Percentiles rank a stretch among this genome's conserved stretches.
phyloP scores from a whole-genome alignment of 1,140 invertebrate genomes.

The Drosophila lini region DNA sequence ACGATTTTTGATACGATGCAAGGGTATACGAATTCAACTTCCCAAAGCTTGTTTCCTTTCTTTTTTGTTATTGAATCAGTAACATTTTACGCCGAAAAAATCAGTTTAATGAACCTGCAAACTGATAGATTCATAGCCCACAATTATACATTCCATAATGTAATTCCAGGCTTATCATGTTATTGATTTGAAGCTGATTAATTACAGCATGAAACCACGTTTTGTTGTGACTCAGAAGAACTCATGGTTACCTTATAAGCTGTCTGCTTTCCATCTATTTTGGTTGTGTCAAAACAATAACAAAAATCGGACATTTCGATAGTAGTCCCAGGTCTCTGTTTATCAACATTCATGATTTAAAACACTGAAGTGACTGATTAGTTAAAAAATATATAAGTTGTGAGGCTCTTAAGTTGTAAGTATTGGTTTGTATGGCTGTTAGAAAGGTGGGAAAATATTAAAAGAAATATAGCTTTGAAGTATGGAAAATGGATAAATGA shows the following conservation, averaged over 20 bases:
- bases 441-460: background rate
- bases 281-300: constrained; percentile 9
- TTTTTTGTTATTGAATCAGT: background rate
- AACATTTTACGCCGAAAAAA: background rate
- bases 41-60: too few species aligned
- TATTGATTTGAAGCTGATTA: constrained; percentile 26
- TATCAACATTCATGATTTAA: constrained; percentile 13
- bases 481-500: background rate
- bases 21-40: too few species aligned
- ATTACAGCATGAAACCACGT: constrained; percentile 18
- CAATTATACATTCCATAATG: constrained; percentile 8
- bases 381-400: background rate
- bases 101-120: constrained; percentile 32
- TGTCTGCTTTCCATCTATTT: constrained; percentile 10
- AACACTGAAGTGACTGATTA: constrained; percentile 21
- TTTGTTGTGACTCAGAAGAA: constrained; percentile 30
- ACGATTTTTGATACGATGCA: too few species aligned
- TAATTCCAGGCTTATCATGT: constrained; percentile 23
- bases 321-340: background rate
- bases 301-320: background rate
- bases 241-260: background rate
- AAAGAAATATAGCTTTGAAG: background rate
- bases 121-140: background rate
- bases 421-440: too few species aligned
- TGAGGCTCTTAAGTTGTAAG: background rate